These are phyloP conservation scores for Regulus satrapa DNA, from an alignment of 2,113 vertebrate genomes.

Conservation along the genomic window DNA sequence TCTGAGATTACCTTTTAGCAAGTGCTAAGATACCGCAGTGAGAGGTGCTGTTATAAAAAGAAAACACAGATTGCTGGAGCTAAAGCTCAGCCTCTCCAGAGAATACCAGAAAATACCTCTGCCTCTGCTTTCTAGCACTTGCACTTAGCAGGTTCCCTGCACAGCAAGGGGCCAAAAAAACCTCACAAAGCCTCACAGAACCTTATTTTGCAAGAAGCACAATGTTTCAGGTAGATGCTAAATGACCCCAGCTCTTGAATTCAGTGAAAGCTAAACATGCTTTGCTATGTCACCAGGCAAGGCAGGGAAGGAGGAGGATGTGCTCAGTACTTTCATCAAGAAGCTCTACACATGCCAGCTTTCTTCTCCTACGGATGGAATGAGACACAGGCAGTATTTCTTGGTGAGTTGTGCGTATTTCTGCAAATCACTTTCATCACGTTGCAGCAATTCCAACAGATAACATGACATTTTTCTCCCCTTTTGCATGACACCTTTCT, in stretches of 20 bases:
- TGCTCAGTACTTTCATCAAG: not conserved
- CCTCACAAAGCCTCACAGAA: not conserved
- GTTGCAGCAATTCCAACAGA: conserved; percentile 5
- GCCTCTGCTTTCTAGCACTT: not conserved
- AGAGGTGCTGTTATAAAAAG: conserved; percentile 29
- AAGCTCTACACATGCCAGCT: not conserved
- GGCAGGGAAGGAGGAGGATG: not conserved
- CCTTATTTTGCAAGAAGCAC: not conserved
- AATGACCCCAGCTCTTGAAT: not conserved
- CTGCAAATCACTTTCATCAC: not conserved
- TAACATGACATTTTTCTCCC: not conserved
- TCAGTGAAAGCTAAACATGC: not conserved
- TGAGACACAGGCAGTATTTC: not conserved
- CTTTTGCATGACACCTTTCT: not conserved
- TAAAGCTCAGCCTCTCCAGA: not conserved
- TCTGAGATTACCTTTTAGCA: conserved; percentile 1
- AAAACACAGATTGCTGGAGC: not conserved
- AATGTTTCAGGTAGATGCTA: not conserved
- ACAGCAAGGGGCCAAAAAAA: not conserved
- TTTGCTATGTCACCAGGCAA: not conserved
- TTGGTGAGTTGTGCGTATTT: not conserved
- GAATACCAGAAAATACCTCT: not conserved
- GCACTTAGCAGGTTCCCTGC: not conserved
- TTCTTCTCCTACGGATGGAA: not conserved
- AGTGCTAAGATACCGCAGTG: not conserved